Evolutionary conservation across 2,888 invertebrate species (phyloP), one percentile per base, ranked within the genome.

Genomic region (Deroplatys truncata): DNA sequence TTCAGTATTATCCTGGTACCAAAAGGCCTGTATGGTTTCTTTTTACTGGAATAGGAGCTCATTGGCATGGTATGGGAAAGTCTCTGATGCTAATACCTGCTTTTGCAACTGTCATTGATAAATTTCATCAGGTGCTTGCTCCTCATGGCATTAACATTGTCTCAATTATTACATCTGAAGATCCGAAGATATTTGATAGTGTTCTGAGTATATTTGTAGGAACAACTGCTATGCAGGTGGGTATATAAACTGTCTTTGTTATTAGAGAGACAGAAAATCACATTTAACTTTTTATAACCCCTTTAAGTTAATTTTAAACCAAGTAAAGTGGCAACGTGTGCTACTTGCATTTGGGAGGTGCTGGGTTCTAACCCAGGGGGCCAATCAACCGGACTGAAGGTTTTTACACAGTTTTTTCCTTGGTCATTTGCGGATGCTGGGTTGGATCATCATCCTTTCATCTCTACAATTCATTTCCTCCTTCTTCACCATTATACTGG

Each of bases 41-140:
- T 84, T 98, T 98, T 94, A 97, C 98, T 88, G 98, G 98, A 72
- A 97, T 98, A 97, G 98, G 98, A 1, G 96, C 97, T 0, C 98
- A 98, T 92, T 98, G 98, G 98, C 94, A 96, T 20, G 96, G 96
- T 91, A 98, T 98, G 97, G 98, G 97, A 7, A 94, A 95, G 16
- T 95, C 96, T 83, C 95, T 98, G 86, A 96, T 98, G 96, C 94
- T 94, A 91, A 94, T 98, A 49, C 96, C 97, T 0, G 93, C 95
- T 5, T 98, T 98, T 93, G 95, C 95, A 82, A 94, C 96, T 86
- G 96, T 97, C 28, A 96, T 98, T 91, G 93, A 96, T 91, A 95
- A 95, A 91, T 96, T 96, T 90, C 95, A 96, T 92, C 94, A 94
- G 91, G 94, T 95, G 1, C 93, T 97, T 15, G 94, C 94, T 91